Base-by-base conservation (phyloP, 2,888 invertebrate species). In the Anarsia innoxiella region DNA sequence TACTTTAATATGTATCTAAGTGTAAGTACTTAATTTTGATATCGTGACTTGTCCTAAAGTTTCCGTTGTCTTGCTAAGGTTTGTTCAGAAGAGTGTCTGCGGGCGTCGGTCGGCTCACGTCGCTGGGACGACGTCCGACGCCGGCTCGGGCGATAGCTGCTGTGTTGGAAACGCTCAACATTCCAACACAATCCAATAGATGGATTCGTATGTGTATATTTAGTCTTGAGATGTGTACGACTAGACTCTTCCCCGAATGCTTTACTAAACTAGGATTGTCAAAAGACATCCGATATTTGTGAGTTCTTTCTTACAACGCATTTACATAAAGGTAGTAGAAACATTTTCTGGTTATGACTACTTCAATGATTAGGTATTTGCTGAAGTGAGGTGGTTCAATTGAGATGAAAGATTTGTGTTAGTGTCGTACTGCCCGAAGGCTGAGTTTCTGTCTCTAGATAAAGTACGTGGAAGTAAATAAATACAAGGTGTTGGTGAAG, bases 21-120 rank as follows among this genome's bases (percentile, higher is more conserved):
- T 56, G 60, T 47, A 45, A 49, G 62, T 58, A 50, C 53, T 71
- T 72, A 68, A 54, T 58, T 72, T 74, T 71, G 66, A 72, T 74
- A 77, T 74, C 66, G 75, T 75, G 66, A 67, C 56, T 69, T 65
- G 69, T 75, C 66, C 56, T 62, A 63, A 68, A 56, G 48, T 59
- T 57, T 34, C 12, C 39, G 45, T 35, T 40, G 35, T 28, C 36
- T 36, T 19, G 37, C 34, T 40, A 40, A 40, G 37, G 13, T 33
- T 30, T 19, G 19, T 3, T 34, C 19, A 36, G 27, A 19, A 26
- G n/a, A n/a, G n/a, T n/a, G n/a, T 19, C 8, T 19, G 19, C 19
- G 19, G 8, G 15, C 31, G 37, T 41, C 37, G 34, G 29, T 41
- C n/a, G n/a, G n/a, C 30, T 19, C 19, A 19, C 4, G 19, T 19